A percentile compares a stretch with the other conserved stretches of the same genome.
Evolutionary conservation across 1,140 invertebrate species (phyloP).

Genomic region (Apocrypta bakeri): DNA sequence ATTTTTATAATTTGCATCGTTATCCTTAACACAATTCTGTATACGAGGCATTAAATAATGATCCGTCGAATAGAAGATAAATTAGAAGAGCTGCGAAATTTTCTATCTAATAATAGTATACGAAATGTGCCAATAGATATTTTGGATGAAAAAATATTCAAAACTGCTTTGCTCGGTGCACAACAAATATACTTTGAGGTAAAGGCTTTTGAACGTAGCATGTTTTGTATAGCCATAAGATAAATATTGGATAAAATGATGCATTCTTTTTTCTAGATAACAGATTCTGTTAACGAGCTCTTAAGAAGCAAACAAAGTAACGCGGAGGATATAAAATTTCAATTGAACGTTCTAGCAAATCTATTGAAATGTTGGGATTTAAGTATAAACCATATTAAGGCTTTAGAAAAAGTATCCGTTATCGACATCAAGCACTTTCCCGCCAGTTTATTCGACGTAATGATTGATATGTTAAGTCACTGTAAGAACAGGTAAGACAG

Average conservation of each 20-base stretch:
- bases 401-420: slow-evolving; percentile 52
- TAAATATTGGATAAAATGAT: background rate
- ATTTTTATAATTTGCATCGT: no score
- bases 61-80: slow-evolving; percentile 15
- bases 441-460: slow-evolving; percentile 54
- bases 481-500: slow-evolving; percentile 64
- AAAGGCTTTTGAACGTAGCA: slow-evolving; percentile 4
- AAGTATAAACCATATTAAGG: slow-evolving; percentile 58
- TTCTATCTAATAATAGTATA: slow-evolving; percentile 27
- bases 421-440: slow-evolving; percentile 54
- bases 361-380: slow-evolving; percentile 63
- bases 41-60: slow-evolving; percentile 58
- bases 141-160: slow-evolving; percentile 60
- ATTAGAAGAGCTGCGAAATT: slow-evolving; percentile 31
- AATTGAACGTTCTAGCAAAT: slow-evolving; percentile 55
- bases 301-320: slow-evolving; percentile 23
- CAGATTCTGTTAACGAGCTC: slow-evolving; percentile 52
- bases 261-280: slow-evolving; percentile 46
- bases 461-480: slow-evolving; percentile 57
- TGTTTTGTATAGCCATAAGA: background rate
- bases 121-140: slow-evolving; percentile 23
- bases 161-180: slow-evolving; percentile 55
- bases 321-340: slow-evolving; percentile 50
- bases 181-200: slow-evolving; percentile 61
- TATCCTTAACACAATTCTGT: slow-evolving; percentile 56